Evolutionary conservation across 2,888 invertebrate species (phyloP), one percentile per base, ranked within the genome.

Genomic region (Stenodera caucasica): DNA sequence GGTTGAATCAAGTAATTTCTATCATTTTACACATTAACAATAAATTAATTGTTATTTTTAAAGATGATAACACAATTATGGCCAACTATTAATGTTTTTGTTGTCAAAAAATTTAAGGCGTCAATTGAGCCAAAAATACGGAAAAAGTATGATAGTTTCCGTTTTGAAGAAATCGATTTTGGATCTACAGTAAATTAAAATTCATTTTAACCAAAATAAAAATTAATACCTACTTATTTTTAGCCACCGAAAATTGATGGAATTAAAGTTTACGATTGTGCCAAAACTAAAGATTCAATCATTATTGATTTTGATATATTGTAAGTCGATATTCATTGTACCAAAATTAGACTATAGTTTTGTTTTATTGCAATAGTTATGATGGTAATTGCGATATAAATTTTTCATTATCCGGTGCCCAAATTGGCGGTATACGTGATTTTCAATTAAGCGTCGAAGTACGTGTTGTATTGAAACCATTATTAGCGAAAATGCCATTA

Each of bases 351-450:
- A n/a, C n/a, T n/a, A n/a, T n/a, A n/a, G n/a, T n/a, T n/a, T n/a
- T n/a, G n/a, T n/a, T n/a, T n/a, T n/a, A 4, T 82, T 83, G 52
- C n/a, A n/a, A n/a, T 81, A 94, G 94, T 73, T 98, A 98, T 80
- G 95, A 96, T 65, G 97, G 98, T 40, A 98, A 99, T 80, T 96
- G 96, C 78, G 93, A 97, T 80, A 94, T 99, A 68, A 91, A 92
- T 57, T 94, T 98, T 76, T 87, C 89, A 35, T 83, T 96, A 60
- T 90, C 92, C 73, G 92, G 94, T 64, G 84, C 91, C n/a, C n/a
- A n/a, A 70, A 86, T 88, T 75, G 92, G 90, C 52, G 92, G 92
- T 57, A 90, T 93, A 67, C 90, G 90, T 78, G 91, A 92, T 78
- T 88, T 93, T 66, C 89, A 90, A 92, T 86, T 98, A 67, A 92